These are phyloP conservation scores for Corydoras sp. DNA, from an alignment of 2,113 vertebrate species.

Conservation along the genomic window DNA sequence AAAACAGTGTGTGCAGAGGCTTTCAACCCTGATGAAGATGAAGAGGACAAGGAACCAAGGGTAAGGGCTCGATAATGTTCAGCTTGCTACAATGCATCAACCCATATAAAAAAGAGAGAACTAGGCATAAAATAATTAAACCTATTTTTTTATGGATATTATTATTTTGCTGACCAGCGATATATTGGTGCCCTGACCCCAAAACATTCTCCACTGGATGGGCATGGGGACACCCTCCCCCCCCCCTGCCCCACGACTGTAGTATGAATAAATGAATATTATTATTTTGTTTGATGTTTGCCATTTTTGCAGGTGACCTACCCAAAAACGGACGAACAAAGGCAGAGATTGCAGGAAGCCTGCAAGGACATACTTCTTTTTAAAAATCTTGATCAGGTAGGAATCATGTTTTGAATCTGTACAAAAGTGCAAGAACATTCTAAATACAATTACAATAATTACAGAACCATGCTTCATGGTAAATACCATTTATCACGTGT, in stretches of 20 bases:
- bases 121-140: neutral
- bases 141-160: too few species aligned
- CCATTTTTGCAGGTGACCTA: slow-evolving; percentile 78
- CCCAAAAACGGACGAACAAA: slow-evolving; percentile 97
- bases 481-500: too few species aligned
- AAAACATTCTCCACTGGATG: too few species aligned
- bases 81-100: neutral
- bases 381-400: slow-evolving; percentile 94
- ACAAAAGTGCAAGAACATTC: too few species aligned
- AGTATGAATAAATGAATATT: neutral
- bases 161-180: too few species aligned
- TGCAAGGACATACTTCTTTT: slow-evolving; percentile 96
- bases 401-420: slow-evolving; percentile 29
- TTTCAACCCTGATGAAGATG: slow-evolving; percentile 97
- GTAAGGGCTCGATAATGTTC: slow-evolving; percentile 60
- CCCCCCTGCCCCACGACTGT: too few species aligned
- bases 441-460: too few species aligned
- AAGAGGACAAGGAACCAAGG: slow-evolving; percentile 87
- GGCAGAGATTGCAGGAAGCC: slow-evolving; percentile 91
- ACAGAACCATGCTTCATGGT: too few species aligned
- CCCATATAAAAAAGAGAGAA: too few species aligned
- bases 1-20: slow-evolving; percentile 90
- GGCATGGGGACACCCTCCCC: too few species aligned
- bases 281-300: neutral
- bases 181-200: too few species aligned